Evolutionary conservation across 2,797 vertebrate genomes (phyloP).

Genomic region (Anniella stebbinsi): DNA sequence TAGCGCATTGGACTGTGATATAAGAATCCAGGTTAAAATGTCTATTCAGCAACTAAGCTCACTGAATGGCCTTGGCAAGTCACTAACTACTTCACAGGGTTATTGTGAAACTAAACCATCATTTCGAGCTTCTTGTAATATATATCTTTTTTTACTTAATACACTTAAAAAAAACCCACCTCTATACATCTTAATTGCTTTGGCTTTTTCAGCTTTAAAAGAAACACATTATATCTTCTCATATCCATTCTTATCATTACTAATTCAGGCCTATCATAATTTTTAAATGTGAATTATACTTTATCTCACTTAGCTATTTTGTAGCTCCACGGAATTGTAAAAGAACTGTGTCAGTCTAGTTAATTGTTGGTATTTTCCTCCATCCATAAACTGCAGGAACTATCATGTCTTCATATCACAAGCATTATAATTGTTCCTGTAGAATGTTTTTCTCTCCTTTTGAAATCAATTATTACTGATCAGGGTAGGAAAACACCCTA

Average conservation of each 20-base stretch:
- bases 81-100: not conserved
- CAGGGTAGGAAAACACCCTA: not conserved
- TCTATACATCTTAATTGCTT: not conserved
- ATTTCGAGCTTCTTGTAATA: not conserved
- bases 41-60: not conserved
- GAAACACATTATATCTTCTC: not conserved
- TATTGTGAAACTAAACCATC: not conserved
- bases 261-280: conserved; percentile 4
- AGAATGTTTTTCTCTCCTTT: not conserved
- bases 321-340: not conserved
- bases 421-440: not conserved
- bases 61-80: not conserved
- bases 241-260: not conserved
- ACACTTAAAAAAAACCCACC: too few relatives aligned
- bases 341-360: not conserved
- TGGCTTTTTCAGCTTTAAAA: not conserved
- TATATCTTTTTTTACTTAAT: not conserved
- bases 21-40: not conserved
- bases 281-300: not conserved
- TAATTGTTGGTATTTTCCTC: not conserved
- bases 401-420: not conserved
- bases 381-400: not conserved
- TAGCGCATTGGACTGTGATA: not conserved
- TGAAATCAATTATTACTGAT: not conserved
- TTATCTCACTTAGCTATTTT: not conserved